Base-by-base conservation (phyloP, 2,888 invertebrate species). In the Margaritifera margaritifera region DNA sequence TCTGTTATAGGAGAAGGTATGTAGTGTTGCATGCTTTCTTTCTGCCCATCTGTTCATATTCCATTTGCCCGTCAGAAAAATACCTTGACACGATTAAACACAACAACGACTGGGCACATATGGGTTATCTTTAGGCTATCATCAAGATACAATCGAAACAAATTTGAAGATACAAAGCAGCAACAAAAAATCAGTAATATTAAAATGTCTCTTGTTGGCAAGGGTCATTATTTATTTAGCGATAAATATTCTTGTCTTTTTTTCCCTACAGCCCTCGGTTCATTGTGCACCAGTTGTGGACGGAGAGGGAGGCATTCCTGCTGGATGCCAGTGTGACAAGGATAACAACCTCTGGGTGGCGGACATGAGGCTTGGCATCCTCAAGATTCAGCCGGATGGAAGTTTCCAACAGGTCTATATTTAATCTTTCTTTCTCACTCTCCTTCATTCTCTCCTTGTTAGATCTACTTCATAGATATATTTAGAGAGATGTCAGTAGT, bases 361-460 rank as follows among this genome's bases (percentile, higher is more conserved):
- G 42, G 88, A 88, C 71, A 88, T 88, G 88, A 80, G 86, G 56
- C 84, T 86, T 53, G 87, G 88, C 0, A 77, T 88, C 25, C 71
- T 88, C 22, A 80, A 81, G 65, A 81, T 88, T 64, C 69, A 80
- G 25, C 69, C 77, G 24, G 57, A 78, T 62, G 86, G 86, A n/a
- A 69, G 75, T 8, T 86, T 78, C 68, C 64, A 77, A 62, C 85
- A 86, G 84, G 87, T 86, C 62, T 51, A 20, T n/a, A 51, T 59
- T 20, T 56, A 3, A 2, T 22, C 24, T 0, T 24, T 56, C 53
- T 22, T 19, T 4, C 22, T 18, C 4, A 53, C n/a, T 27, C 19
- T 15, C 31, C 11, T 24, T 22, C 56, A 19, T 42, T 52, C 18
- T 42, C 27, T 56, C 2, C 22, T 19, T 8, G 22, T 2, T 22